These are phyloP conservation scores for Coptodon rendalli DNA, from an alignment of 2,113 vertebrate species.

Conservation along the genomic window DNA sequence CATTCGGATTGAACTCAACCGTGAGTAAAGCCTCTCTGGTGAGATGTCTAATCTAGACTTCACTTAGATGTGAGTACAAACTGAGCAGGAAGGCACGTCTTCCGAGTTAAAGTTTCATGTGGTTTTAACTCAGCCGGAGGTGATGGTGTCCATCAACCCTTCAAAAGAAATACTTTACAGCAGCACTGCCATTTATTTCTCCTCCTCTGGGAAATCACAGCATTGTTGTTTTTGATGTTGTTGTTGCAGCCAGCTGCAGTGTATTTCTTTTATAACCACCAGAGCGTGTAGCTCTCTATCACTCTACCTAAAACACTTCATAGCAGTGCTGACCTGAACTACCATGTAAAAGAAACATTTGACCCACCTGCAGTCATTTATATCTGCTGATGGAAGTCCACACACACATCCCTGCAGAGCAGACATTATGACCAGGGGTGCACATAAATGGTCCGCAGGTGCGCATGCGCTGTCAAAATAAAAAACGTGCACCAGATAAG, in stretches of 20 bases:
- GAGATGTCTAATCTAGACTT: background rate
- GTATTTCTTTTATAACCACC: background rate
- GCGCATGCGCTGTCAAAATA: background rate
- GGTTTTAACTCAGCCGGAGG: background rate
- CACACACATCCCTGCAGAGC: background rate
- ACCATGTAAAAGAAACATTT: background rate
- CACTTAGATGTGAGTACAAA: background rate
- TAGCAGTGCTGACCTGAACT: background rate
- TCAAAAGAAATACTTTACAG: background rate
- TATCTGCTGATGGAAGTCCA: background rate
- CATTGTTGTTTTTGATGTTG: background rate
- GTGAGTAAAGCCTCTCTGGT: constrained; percentile 74
- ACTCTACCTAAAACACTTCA: background rate
- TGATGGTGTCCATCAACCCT: background rate
- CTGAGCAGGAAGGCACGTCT: background rate
- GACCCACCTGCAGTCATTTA: background rate
- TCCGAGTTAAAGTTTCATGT: background rate
- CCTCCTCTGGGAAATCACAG: constrained; percentile 10
- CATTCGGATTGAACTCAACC: constrained; percentile 87
- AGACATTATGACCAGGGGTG: background rate
- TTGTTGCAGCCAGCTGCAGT: background rate
- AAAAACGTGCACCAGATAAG: background rate
- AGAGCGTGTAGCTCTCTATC: background rate
- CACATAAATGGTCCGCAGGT: background rate
- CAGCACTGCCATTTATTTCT: background rate